These are phyloP conservation scores for Xestia xanthographa DNA, from an alignment of 2,888 invertebrate genomes.

Conservation along the genomic window DNA sequence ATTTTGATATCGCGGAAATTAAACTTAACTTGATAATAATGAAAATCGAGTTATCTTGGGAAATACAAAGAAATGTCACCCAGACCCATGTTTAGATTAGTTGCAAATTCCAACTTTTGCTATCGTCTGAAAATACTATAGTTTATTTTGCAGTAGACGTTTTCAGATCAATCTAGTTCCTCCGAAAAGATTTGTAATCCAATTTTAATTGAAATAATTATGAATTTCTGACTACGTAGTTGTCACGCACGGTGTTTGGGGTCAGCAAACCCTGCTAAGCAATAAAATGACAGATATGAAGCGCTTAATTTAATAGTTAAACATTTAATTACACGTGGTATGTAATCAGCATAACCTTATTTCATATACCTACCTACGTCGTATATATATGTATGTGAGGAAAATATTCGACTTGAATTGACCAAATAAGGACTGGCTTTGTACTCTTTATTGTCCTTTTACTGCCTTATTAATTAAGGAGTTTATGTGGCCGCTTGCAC, in stretches of 20 bases:
- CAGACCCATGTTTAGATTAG: not conserved
- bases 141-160: not conserved
- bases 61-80: not conserved
- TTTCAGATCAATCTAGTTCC: not conserved
- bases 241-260: conserved; percentile 41
- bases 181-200: not conserved
- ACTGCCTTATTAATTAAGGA: not conserved
- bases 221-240: conserved; percentile 20
- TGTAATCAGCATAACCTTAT: not conserved
- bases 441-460: not conserved
- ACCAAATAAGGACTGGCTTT: not conserved
- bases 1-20: not conserved
- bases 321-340: conserved; percentile 4
- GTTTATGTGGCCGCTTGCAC: not conserved
- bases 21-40: not conserved
- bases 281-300: conserved; percentile 15
- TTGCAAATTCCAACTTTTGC: not conserved
- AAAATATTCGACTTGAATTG: not conserved
- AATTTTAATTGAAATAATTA: conserved; percentile 26
- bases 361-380: not conserved
- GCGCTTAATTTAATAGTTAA: not conserved
- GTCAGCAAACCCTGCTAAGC: conserved; percentile 32
- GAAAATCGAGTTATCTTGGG: not conserved
- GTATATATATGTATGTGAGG: not conserved
- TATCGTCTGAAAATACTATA: not conserved